A percentile compares a stretch with the other conserved stretches of the same genome.
phyloP scores from a whole-genome alignment of 2,888 invertebrate species.

The Scrobipalpa costella region DNA sequence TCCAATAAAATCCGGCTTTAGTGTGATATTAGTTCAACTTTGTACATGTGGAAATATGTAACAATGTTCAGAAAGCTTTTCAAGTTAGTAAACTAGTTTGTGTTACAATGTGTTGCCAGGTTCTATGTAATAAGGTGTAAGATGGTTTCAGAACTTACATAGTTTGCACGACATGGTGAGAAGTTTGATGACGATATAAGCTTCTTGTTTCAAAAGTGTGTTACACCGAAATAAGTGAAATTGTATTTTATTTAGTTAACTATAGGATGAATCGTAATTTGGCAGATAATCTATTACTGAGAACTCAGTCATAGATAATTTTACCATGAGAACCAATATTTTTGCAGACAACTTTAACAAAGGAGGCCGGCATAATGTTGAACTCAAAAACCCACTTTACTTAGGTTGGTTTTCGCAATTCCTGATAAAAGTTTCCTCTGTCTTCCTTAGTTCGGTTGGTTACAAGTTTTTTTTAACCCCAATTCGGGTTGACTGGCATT shows the following conservation, averaged over 20 bases:
- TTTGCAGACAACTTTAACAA: too few relatives aligned
- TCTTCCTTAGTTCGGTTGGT: too few relatives aligned
- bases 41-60: neutral
- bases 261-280: too few relatives aligned
- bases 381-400: too few relatives aligned
- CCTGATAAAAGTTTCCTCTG: too few relatives aligned
- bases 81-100: conserved; percentile 8
- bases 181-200: neutral
- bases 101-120: neutral
- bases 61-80: neutral
- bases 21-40: neutral
- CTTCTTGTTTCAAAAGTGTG: neutral
- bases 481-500: too few relatives aligned
- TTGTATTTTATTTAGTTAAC: neutral
- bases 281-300: too few relatives aligned
- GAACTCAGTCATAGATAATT: too few relatives aligned
- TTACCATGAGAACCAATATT: too few relatives aligned
- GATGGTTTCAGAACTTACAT: neutral
- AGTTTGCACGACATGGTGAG: neutral
- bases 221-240: neutral
- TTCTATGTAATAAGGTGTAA: neutral
- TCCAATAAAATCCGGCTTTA: neutral
- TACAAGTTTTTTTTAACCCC: too few relatives aligned
- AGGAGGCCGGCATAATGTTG: too few relatives aligned
- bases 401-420: too few relatives aligned